phyloP scores from a whole-genome alignment of 2,113 vertebrate genomes.

The Cricetomys ansorgei region DNA sequence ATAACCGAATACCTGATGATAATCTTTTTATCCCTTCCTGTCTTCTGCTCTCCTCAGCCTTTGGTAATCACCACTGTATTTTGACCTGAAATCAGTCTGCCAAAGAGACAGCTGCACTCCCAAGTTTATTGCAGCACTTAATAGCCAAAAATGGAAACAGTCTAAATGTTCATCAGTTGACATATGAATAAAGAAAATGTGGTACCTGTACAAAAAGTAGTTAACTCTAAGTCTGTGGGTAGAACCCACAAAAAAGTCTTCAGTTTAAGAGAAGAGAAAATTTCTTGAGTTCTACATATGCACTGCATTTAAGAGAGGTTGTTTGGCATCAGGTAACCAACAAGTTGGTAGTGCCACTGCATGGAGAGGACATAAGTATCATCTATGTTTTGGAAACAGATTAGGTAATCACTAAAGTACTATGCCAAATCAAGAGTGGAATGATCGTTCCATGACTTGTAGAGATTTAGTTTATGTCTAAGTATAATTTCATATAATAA shows the following conservation, averaged over 20 bases:
- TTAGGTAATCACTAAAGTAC: background rate
- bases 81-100: background rate
- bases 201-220: background rate
- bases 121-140: background rate
- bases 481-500: slow-evolving; percentile 12
- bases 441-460: background rate
- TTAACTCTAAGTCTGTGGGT: slow-evolving; percentile 1
- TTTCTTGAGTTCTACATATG: slow-evolving; percentile 15
- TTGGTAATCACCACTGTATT: background rate
- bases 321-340: background rate
- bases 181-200: background rate
- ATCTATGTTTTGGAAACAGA: background rate
- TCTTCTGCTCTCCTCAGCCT: background rate
- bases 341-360: background rate
- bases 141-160: background rate
- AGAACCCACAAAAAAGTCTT: slow-evolving; percentile 18
- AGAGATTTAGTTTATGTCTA: slow-evolving; percentile 26
- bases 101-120: background rate
- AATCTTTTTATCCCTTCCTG: background rate
- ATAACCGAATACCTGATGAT: background rate
- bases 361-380: slow-evolving; percentile 16
- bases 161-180: background rate
- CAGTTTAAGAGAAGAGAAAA: slow-evolving; percentile 16
- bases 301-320: background rate
- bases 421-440: background rate